Evolutionary conservation across 2,888 invertebrate genomes (phyloP).

Genomic region (Drosophila atripex): DNA sequence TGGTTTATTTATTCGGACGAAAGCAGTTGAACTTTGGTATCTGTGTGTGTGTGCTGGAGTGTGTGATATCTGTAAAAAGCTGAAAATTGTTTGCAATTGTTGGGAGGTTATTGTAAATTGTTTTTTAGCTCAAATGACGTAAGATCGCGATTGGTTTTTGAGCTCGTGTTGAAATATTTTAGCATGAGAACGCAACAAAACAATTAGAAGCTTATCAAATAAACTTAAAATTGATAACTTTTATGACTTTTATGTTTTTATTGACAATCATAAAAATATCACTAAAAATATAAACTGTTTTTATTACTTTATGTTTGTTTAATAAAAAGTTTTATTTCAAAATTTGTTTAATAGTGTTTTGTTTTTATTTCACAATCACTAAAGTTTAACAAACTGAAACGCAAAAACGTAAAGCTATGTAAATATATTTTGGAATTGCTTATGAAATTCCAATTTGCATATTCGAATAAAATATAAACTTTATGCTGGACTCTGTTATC

Average conservation of each 20-base stretch:
- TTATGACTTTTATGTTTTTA: no score
- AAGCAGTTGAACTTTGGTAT: constrained; percentile 43
- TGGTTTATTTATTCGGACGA: constrained; percentile 20
- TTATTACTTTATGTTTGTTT: background rate
- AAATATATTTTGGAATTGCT: background rate
- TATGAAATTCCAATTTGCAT: constrained; percentile 31
- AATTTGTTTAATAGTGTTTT: background rate
- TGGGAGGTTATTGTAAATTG: constrained; percentile 9
- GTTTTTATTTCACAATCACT: constrained; percentile 9
- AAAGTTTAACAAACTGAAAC: constrained; percentile 15
- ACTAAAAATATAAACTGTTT: background rate
- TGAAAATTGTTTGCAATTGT: constrained; percentile 30
- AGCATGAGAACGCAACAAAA: constrained; percentile 29
- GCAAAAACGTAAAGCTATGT: constrained; percentile 4
- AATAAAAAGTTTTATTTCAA: background rate
- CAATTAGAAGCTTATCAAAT: background rate
- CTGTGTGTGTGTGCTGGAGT: background rate
- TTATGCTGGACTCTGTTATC: constrained; percentile 24
- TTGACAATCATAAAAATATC: background rate
- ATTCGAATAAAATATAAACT: constrained; percentile 4
- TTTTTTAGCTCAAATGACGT: constrained; percentile 34
- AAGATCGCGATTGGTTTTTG: constrained; percentile 13
- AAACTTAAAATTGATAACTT: background rate
- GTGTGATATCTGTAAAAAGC: constrained; percentile 24
- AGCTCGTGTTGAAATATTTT: constrained; percentile 23